Evolutionary conservation across 2,113 vertebrate genomes (phyloP).

Genomic region (Eira barbara): DNA sequence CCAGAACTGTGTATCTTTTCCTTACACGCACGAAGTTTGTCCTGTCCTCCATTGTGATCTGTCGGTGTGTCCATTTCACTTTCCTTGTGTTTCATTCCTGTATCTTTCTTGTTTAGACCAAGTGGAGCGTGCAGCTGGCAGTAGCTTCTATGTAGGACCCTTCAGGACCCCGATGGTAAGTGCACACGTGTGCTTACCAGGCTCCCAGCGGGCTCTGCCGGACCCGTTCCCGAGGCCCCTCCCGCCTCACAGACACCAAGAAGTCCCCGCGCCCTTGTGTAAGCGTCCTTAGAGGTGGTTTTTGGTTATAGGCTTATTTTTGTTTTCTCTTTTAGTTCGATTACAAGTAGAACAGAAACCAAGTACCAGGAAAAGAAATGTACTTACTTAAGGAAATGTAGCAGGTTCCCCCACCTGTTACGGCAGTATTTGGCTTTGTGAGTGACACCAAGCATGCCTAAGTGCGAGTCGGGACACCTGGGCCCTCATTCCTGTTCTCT

Average conservation of each 20-base stretch:
- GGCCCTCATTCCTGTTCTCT: background rate
- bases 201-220: slow-evolving; percentile 62
- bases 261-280: background rate
- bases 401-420: background rate
- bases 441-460: background rate
- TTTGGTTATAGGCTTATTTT: background rate
- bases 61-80: slow-evolving; percentile 82
- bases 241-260: background rate
- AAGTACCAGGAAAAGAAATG: background rate
- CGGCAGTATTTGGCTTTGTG: background rate
- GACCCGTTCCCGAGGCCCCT: background rate
- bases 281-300: background rate
- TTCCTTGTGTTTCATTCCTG: slow-evolving; percentile 84
- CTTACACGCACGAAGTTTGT: slow-evolving; percentile 27
- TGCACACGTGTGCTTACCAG: slow-evolving; percentile 86
- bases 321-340: background rate
- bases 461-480: background rate
- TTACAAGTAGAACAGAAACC: background rate
- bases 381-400: background rate
- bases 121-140: slow-evolving; percentile 84
- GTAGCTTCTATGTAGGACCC: slow-evolving; percentile 84
- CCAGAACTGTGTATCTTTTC: slow-evolving; percentile 56
- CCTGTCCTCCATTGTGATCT: slow-evolving; percentile 74
- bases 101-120: slow-evolving; percentile 86
- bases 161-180: slow-evolving; percentile 85